These are phyloP conservation scores for Mellivora capensis DNA, from an alignment of 2,113 vertebrate genomes.

Conservation along the genomic window DNA sequence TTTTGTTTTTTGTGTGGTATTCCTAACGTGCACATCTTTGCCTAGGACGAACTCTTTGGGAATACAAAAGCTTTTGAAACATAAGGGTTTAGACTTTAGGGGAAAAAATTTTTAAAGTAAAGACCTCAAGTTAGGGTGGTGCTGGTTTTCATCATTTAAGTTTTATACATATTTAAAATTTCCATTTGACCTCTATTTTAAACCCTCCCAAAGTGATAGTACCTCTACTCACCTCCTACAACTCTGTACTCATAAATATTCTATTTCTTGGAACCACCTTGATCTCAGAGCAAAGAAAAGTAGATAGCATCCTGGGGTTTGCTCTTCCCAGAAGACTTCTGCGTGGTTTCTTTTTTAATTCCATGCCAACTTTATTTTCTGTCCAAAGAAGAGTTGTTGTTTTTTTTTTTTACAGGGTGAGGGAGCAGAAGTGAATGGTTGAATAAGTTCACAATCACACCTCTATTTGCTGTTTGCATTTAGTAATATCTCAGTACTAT, in stretches of 20 bases:
- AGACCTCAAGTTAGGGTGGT: background rate
- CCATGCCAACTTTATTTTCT: background rate
- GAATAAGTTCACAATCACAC: background rate
- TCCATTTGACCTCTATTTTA: slow-evolving; percentile 19
- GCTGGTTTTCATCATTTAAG: background rate
- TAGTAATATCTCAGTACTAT: background rate
- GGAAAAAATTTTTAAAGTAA: background rate
- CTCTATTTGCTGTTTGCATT: background rate
- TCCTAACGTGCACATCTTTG: background rate
- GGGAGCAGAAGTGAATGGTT: background rate
- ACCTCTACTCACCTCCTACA: background rate
- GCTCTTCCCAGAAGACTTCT: background rate
- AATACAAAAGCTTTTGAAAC: background rate
- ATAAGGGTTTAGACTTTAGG: background rate
- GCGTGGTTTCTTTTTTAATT: background rate
- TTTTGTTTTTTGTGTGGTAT: background rate
- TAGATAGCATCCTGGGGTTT: background rate
- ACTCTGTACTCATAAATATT: slow-evolving; percentile 48
- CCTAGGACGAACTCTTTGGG: background rate
- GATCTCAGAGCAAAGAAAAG: slow-evolving; percentile 52
- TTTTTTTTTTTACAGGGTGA: background rate
- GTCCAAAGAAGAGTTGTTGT: background rate
- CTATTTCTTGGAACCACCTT: slow-evolving; percentile 47
- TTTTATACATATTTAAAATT: slow-evolving; percentile 35
- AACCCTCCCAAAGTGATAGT: background rate